Evolutionary conservation across 2,888 invertebrate species (phyloP).

Genomic region (Scrobipalpa costella): DNA sequence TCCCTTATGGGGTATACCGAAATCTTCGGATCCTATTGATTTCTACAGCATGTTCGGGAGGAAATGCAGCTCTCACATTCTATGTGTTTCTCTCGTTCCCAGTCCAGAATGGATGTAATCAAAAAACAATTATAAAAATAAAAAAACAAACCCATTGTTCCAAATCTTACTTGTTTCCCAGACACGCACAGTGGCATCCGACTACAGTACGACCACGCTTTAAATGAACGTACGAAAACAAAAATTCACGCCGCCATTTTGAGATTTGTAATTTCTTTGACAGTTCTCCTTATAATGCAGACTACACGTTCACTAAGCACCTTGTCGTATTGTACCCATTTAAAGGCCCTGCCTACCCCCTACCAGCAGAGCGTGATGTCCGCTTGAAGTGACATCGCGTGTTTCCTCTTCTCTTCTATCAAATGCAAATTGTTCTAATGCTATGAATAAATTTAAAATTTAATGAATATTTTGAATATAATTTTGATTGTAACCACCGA

Average conservation of each 20-base stretch:
- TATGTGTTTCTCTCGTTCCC: too few relatives aligned
- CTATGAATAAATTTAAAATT: constrained; percentile 19
- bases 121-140: background rate
- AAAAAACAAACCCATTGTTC: background rate
- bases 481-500: background rate
- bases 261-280: too few relatives aligned
- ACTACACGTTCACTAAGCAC: too few relatives aligned
- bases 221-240: too few relatives aligned
- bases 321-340: background rate
- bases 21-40: too few relatives aligned
- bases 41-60: too few relatives aligned
- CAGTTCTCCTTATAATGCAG: too few relatives aligned
- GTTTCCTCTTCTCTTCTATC: background rate
- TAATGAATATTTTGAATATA: constrained; percentile 11
- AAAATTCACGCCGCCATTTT: too few relatives aligned
- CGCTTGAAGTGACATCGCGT: constrained; percentile 4
- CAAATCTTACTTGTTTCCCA: background rate
- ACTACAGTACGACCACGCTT: too few relatives aligned
- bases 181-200: background rate
- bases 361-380: constrained; percentile 10
- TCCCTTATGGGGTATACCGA: too few relatives aligned
- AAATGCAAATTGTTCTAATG: constrained; percentile 13
- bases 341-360: constrained; percentile 1
- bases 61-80: too few relatives aligned
- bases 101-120: too few relatives aligned